These are phyloP conservation scores for Silurus aristotelis DNA, from an alignment of 2,797 vertebrate genomes.

Conservation along the genomic window DNA sequence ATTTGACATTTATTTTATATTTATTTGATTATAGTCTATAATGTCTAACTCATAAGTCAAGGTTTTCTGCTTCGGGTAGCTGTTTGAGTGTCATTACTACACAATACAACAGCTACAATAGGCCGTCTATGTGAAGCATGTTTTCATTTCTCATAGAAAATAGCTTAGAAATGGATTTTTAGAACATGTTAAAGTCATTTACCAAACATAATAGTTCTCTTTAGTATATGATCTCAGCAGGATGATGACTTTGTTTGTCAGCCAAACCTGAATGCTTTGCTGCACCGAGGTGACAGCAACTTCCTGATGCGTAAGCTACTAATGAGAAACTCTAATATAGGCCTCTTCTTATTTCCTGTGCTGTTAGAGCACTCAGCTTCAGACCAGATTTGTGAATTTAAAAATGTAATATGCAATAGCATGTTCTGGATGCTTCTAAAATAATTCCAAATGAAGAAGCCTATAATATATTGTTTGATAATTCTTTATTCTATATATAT, in stretches of 20 bases:
- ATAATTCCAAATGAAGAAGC: background rate
- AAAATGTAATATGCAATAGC: background rate
- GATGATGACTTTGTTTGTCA: background rate
- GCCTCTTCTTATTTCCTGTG: constrained; percentile 28
- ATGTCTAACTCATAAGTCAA: background rate
- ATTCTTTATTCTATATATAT: too few relatives aligned
- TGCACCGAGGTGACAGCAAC: constrained; percentile 15
- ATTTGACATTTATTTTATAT: background rate
- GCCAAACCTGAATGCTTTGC: background rate
- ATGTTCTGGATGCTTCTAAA: background rate
- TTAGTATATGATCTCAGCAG: background rate
- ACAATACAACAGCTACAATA: background rate
- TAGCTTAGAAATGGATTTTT: background rate
- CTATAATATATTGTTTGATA: background rate
- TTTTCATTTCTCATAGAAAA: background rate
- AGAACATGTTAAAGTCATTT: background rate
- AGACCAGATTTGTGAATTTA: background rate
- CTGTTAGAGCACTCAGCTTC: constrained; percentile 3
- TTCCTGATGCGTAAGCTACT: constrained; percentile 28
- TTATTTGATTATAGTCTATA: background rate
- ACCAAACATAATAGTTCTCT: background rate
- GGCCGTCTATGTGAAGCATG: background rate
- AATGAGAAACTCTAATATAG: constrained; percentile 9
- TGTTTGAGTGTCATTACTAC: too few relatives aligned
- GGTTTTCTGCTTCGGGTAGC: background rate